Evolutionary conservation across 2,113 vertebrate species (phyloP), one percentile per base, ranked within the genome.

Genomic region (Sebastes schlegelii): DNA sequence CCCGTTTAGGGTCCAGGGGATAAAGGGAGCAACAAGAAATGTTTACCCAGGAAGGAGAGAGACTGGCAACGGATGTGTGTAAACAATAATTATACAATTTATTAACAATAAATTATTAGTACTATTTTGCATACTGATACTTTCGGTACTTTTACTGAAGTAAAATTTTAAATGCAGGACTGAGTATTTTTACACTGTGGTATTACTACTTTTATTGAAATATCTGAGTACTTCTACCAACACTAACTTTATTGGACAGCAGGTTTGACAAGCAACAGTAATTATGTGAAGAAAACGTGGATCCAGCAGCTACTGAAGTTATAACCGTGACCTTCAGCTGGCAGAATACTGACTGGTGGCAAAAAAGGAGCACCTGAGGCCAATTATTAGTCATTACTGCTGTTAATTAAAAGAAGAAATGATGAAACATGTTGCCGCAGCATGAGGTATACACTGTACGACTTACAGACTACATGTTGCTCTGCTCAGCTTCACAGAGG

Each of bases 311-410:
- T 51, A 2, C 49, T 76, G 0, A 77, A 58, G 16, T 61, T 7
- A 45, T 8, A 70, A 4, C 4, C 6, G 19, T 14, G 45, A n/a
- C 13, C 16, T 21, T 13, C 13, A 66, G 62, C 45, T 40, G 57
- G 23, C 51, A 79, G 55, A 42, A 23, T 0, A 6, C 10, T 43
- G 42, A 52, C 14, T 21, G 4, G 1, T 23, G 34, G 2, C 4
- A 57, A 7, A 75, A 87, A 70, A 17, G 54, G 0, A 62, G 9
- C 58, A 57, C 82, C 70, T 9, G 19, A 71, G 86, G 82, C 58
- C 1, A 74, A 16, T 51, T 2, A 19, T 66, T 72, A 19, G 4
- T 68, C 34, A 58, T 6, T 9, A 1, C 6, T 48, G 9, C 0
- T 11, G 55, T 54, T 34, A 9, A 34, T 34, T 34, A 34, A 34